Conservation (phyloP, 2,113 vertebrate genomes). For the Heterocephalus glaber region DNA sequence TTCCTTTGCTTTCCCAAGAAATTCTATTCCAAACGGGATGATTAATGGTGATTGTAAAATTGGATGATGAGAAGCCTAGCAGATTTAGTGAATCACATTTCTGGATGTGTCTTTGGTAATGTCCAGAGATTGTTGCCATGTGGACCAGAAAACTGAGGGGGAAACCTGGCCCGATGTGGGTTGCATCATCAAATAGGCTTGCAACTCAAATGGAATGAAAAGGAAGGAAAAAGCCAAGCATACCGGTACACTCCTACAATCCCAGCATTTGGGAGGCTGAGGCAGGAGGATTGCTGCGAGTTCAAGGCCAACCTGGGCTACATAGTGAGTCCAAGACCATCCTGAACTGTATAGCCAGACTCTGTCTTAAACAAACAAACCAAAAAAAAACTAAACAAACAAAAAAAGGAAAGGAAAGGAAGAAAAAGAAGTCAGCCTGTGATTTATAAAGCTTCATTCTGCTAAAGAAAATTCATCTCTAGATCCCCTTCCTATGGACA, state of each 20-base stretch:
- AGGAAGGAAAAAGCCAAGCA: not conserved
- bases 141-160: not conserved
- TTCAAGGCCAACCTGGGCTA: too few relatives aligned
- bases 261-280: too few relatives aligned
- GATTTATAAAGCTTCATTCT: not conserved
- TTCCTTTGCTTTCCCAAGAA: not conserved
- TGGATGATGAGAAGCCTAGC: not conserved
- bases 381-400: too few relatives aligned
- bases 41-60: not conserved
- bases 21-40: not conserved
- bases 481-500: not conserved
- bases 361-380: too few relatives aligned
- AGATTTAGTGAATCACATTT: not conserved
- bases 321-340: too few relatives aligned
- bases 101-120: not conserved
- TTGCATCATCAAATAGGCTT: not conserved
- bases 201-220: not conserved
- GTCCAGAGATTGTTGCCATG: not conserved
- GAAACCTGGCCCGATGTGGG: not conserved
- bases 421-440: not conserved
- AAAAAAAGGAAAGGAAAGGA: not conserved
- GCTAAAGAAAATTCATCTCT: not conserved
- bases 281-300: too few relatives aligned
- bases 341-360: too few relatives aligned
- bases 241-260: too few relatives aligned